phyloP scores from a whole-genome alignment of 2,797 vertebrate species.

The Mormyrops attenuatus region DNA sequence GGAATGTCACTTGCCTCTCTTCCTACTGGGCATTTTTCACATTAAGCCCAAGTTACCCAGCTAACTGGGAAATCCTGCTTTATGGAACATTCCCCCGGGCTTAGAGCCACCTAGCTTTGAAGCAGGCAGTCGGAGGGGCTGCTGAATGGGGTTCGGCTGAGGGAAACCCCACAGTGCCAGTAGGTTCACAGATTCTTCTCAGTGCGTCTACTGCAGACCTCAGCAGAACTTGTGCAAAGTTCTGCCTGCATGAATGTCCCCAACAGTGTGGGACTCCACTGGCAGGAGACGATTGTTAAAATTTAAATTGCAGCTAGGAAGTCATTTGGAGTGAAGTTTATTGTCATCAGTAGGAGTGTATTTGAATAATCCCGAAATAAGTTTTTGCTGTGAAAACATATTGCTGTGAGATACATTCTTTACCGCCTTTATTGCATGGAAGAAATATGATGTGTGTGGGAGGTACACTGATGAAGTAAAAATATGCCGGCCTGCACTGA shows the following conservation, averaged over 20 bases:
- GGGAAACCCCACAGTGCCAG: background rate
- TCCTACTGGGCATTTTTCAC: background rate
- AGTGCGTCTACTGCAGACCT: background rate
- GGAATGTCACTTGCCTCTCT: background rate
- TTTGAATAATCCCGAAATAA: constrained; percentile 3
- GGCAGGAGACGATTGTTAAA: background rate
- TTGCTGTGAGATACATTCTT: background rate
- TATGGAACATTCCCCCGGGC: background rate
- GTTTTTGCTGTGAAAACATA: background rate
- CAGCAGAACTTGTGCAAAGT: background rate
- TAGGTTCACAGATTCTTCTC: background rate
- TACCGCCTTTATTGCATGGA: background rate
- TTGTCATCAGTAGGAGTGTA: background rate
- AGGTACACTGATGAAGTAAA: background rate
- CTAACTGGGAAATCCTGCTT: background rate
- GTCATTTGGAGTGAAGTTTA: constrained; percentile 9
- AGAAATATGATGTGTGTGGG: background rate
- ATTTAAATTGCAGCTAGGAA: background rate
- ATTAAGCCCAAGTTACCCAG: background rate
- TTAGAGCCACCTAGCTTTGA: background rate
- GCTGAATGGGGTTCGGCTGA: background rate
- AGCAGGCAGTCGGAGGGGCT: background rate
- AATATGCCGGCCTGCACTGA: background rate
- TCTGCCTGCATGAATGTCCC: background rate
- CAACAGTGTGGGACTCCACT: background rate